Percentiles rank a stretch among this genome's conserved stretches.
Conservation (phyloP, 2,888 invertebrate genomes). For the Phytoseiulus persimilis region DNA sequence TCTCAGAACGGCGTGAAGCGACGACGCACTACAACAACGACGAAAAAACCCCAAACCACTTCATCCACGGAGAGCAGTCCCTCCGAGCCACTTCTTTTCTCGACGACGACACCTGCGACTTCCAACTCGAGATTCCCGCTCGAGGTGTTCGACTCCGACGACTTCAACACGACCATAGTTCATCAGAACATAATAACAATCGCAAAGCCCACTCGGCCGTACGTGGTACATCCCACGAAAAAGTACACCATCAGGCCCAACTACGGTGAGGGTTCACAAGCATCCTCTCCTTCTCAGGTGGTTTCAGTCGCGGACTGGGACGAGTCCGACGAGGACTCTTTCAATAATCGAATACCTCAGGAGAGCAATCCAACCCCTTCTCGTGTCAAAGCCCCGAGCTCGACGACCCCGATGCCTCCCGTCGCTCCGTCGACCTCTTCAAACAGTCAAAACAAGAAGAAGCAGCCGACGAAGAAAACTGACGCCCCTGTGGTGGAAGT, state of each 20-base stretch:
- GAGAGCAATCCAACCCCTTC: constrained; percentile 5
- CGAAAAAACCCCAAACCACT: constrained; percentile 5
- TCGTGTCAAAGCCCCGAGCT: neutral
- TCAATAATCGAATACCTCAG: constrained; percentile 13
- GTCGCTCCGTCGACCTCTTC: neutral
- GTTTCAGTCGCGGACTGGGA: neutral
- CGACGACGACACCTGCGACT: constrained; percentile 19
- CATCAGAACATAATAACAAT: constrained; percentile 27
- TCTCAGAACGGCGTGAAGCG: constrained; percentile 36
- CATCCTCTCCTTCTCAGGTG: neutral
- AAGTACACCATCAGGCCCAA: neutral
- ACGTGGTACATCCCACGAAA: neutral
- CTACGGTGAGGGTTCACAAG: neutral
- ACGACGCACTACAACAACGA: constrained; percentile 21
- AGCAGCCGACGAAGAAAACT: neutral
- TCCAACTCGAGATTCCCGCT: constrained; percentile 16
- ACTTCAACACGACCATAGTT: constrained; percentile 20
- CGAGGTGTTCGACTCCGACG: constrained; percentile 31
- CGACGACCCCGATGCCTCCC: neutral
- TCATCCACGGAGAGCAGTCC: neutral
- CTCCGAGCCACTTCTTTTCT: neutral
- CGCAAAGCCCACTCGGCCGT: constrained; percentile 12
- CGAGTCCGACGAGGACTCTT: constrained; percentile 16
- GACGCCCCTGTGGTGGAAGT: neutral
- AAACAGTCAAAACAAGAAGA: neutral